phyloP scores from a whole-genome alignment of 2,888 invertebrate genomes.

The Crocallis elinguaria region DNA sequence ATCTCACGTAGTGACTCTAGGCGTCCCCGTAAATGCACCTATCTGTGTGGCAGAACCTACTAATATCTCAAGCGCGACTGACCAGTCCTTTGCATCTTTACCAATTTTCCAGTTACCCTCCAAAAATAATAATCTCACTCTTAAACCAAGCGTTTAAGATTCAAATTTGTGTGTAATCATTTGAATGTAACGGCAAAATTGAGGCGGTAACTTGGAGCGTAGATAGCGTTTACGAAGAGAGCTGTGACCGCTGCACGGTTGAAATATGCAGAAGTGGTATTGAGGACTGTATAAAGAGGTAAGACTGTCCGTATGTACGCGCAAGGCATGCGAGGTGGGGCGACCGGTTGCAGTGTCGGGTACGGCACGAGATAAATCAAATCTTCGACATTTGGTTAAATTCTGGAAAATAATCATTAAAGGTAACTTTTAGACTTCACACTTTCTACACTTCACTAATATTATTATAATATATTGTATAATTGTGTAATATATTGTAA shows the following conservation, averaged over 20 bases:
- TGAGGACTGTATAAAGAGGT: constrained; percentile 78
- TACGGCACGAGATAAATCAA: constrained; percentile 36
- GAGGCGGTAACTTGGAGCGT: constrained; percentile 58
- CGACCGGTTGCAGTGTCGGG: constrained; percentile 42
- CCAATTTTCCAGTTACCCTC: constrained; percentile 42
- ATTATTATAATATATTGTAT: too few relatives aligned
- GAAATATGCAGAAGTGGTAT: constrained; percentile 82
- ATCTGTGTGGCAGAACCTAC: constrained; percentile 69
- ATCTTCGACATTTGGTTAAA: too few relatives aligned
- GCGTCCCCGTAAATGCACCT: constrained; percentile 72
- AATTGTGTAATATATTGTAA: too few relatives aligned
- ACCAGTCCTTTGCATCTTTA: constrained; percentile 67
- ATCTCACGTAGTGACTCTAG: constrained; percentile 65
- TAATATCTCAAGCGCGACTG: constrained; percentile 81
- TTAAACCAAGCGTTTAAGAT: constrained; percentile 37
- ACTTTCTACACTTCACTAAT: too few relatives aligned
- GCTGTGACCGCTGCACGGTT: constrained; percentile 72
- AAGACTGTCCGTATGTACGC: constrained; percentile 74
- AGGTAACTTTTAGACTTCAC: too few relatives aligned
- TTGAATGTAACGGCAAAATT: constrained; percentile 27
- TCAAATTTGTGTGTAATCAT: constrained; percentile 31
- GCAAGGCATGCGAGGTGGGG: constrained; percentile 61
- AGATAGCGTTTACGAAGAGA: constrained; percentile 77
- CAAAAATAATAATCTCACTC: constrained; percentile 3
- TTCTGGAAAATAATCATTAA: too few relatives aligned